phyloP scores from a whole-genome alignment of 2,888 invertebrate genomes.

The Spatulosminthurus flaviceps region DNA sequence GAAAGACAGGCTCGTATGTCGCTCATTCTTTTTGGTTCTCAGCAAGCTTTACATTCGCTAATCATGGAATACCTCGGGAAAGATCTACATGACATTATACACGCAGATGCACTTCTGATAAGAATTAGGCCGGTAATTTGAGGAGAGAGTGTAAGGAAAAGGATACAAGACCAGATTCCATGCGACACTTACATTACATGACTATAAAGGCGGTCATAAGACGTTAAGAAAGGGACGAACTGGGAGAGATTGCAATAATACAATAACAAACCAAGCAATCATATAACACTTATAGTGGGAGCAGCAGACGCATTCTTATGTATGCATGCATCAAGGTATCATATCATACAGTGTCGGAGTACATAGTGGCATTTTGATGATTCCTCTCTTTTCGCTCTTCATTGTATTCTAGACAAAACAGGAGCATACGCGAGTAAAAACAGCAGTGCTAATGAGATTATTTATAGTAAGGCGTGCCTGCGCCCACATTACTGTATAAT shows the following conservation, averaged over 20 bases:
- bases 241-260: too few species aligned
- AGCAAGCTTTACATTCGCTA: constrained; percentile 5
- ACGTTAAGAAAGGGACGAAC: neutral
- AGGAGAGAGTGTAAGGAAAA: constrained; percentile 35
- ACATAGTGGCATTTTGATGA: neutral
- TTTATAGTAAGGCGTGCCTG: constrained; percentile 58
- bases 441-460: constrained; percentile 60
- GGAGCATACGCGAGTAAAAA: constrained; percentile 35
- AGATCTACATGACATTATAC: constrained; percentile 50
- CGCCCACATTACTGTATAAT: constrained; percentile 53
- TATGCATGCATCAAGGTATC: too few species aligned
- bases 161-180: constrained; percentile 44
- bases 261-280: too few species aligned
- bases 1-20: constrained; percentile 36
- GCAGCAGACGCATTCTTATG: too few species aligned
- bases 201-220: constrained; percentile 6
- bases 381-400: neutral
- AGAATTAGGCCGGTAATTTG: constrained; percentile 52
- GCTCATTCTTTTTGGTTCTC: constrained; percentile 29
- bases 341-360: too few species aligned
- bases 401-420: neutral
- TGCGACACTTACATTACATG: constrained; percentile 44
- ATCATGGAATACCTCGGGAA: constrained; percentile 18
- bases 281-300: too few species aligned
- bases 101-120: constrained; percentile 49